Evolutionary conservation across 2,113 vertebrate species (phyloP).

Genomic region (Oncorhynchus clarkii): DNA sequence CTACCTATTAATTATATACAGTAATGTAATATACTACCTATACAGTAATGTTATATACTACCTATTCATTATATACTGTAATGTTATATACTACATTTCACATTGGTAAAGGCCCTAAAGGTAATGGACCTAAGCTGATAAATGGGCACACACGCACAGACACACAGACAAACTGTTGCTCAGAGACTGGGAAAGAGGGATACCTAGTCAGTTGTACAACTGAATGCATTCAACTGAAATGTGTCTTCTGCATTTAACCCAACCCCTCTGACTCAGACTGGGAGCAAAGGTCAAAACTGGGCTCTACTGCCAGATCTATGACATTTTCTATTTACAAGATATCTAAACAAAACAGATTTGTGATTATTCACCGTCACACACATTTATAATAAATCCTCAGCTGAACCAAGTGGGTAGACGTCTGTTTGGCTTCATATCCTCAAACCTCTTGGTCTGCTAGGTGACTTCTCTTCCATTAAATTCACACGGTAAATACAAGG

Average conservation of each 20-base stretch:
- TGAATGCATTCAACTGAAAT: no score
- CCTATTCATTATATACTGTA: no score
- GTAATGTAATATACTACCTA: no score
- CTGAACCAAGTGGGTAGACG: slow-evolving; percentile 23
- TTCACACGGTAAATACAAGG: slow-evolving; percentile 9
- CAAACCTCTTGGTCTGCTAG: slow-evolving; percentile 30
- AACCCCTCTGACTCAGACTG: not conserved
- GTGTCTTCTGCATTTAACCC: no score
- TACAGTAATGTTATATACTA: no score
- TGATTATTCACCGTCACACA: slow-evolving; percentile 50
- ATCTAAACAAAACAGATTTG: slow-evolving; percentile 70
- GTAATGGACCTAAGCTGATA: no score
- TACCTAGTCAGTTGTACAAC: no score
- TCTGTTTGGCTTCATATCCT: slow-evolving; percentile 57
- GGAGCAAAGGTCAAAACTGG: slow-evolving; percentile 23
- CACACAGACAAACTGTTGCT: not conserved
- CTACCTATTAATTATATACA: no score
- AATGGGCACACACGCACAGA: no score
- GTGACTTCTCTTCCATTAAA: not conserved
- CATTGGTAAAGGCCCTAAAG: no score
- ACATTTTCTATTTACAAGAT: slow-evolving; percentile 52
- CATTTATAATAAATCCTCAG: slow-evolving; percentile 43
- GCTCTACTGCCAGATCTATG: slow-evolving; percentile 40
- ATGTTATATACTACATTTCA: no score
- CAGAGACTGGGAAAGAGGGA: not conserved